Conservation (phyloP, 1,140 invertebrate species). For the Carposina sasakii region DNA sequence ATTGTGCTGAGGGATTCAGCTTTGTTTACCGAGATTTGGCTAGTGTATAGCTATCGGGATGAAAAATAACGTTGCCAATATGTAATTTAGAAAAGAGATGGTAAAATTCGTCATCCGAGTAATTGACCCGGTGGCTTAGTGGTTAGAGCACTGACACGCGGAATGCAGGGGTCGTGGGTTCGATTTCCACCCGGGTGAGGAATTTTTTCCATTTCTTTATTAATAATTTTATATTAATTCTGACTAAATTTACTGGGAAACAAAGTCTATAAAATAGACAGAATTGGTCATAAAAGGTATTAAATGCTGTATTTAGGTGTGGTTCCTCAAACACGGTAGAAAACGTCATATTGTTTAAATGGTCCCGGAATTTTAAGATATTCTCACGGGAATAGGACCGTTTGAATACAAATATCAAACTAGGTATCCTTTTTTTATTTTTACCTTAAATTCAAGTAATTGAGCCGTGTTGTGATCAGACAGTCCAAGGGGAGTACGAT, state of each 20-base stretch:
- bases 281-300: neutral
- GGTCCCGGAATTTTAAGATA: neutral
- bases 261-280: conserved; percentile 2
- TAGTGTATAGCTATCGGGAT: no score
- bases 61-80: no score
- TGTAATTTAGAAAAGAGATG: no score
- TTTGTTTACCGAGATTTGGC: no score
- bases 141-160: no score
- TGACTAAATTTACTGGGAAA: neutral
- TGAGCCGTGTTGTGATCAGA: conserved; percentile 1
- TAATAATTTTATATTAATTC: neutral
- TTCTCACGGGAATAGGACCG: neutral
- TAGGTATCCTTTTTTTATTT: neutral
- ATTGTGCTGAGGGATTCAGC: no score
- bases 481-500: neutral
- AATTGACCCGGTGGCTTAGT: no score
- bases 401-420: neutral
- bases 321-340: neutral
- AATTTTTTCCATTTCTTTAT: no score
- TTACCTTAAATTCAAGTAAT: neutral
- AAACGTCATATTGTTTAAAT: neutral
- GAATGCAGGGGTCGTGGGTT: no score
- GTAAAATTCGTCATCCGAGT: no score
- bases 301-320: neutral
- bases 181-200: no score